Conservation (phyloP, 2,797 vertebrate genomes). For the Tokudaia muenninki region DNA sequence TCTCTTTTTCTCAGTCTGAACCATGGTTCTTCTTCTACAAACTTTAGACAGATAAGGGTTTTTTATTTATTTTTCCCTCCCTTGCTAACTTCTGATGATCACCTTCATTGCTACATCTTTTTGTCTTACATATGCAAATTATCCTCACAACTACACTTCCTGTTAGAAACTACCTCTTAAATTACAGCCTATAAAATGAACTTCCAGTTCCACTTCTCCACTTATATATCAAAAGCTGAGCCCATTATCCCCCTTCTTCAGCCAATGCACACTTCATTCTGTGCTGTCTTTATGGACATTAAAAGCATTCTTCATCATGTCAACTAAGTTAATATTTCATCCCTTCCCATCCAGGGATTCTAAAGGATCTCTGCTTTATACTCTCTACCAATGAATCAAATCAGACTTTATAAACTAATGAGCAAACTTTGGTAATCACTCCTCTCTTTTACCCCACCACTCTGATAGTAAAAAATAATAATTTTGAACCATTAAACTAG, state of each 20-base stretch:
- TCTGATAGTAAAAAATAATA: neutral
- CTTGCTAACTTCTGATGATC: neutral
- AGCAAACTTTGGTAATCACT: neutral
- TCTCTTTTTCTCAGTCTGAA: neutral
- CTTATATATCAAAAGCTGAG: slow-evolving; percentile 29
- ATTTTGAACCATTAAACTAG: neutral
- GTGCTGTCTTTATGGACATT: neutral
- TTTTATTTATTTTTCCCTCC: neutral
- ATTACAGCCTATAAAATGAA: slow-evolving; percentile 16
- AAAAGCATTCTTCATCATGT: slow-evolving; percentile 27
- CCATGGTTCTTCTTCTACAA: neutral
- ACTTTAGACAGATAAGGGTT: neutral
- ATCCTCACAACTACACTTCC: neutral
- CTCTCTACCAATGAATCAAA: neutral
- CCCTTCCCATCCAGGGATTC: neutral
- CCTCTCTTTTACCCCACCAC: neutral
- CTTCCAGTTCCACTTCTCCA: slow-evolving; percentile 12
- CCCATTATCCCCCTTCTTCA: neutral
- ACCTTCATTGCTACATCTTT: neutral
- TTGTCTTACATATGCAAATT: neutral
- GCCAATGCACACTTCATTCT: neutral
- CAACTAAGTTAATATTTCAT: neutral
- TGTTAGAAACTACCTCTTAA: slow-evolving; percentile 21
- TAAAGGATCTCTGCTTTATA: neutral
- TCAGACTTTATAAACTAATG: neutral